Evolutionary conservation across 2,797 vertebrate genomes (phyloP).

Genomic region (Chanos chanos): DNA sequence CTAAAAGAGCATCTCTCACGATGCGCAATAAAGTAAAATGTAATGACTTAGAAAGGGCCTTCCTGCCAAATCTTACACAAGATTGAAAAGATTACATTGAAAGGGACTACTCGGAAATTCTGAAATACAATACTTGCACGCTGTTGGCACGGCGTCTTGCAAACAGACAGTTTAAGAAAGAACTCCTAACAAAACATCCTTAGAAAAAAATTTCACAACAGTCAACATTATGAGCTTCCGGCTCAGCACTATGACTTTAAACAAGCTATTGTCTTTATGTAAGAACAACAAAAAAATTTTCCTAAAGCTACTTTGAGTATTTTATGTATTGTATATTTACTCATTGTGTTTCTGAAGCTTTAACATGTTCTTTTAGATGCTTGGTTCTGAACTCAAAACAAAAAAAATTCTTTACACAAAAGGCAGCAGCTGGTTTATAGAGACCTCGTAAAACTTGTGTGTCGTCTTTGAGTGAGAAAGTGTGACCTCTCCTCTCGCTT

Average conservation of each 20-base stretch:
- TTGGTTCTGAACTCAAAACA: too few species aligned
- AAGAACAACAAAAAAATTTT: too few species aligned
- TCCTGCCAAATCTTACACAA: background rate
- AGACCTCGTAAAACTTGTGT: slow-evolving; percentile 3
- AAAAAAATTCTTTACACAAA: too few species aligned
- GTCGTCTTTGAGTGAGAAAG: background rate
- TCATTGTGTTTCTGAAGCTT: background rate
- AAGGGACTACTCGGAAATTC: background rate
- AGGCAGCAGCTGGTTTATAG: slow-evolving; percentile 23
- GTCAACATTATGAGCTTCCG: too few species aligned
- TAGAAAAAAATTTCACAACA: too few species aligned
- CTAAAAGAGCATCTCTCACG: background rate
- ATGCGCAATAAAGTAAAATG: background rate
- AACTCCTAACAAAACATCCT: too few species aligned
- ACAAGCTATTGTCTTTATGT: too few species aligned
- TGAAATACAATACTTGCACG: background rate
- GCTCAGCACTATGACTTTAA: too few species aligned
- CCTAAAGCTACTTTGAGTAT: too few species aligned
- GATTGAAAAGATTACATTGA: background rate
- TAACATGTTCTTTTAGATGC: too few species aligned
- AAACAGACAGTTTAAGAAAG: background rate
- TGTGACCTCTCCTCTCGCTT: background rate
- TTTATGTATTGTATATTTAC: too few species aligned
- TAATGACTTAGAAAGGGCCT: background rate
- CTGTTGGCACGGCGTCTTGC: background rate